Evolutionary conservation across 2,797 vertebrate genomes (phyloP), one percentile per base, ranked within the genome.

Genomic region (Zalophus californianus): DNA sequence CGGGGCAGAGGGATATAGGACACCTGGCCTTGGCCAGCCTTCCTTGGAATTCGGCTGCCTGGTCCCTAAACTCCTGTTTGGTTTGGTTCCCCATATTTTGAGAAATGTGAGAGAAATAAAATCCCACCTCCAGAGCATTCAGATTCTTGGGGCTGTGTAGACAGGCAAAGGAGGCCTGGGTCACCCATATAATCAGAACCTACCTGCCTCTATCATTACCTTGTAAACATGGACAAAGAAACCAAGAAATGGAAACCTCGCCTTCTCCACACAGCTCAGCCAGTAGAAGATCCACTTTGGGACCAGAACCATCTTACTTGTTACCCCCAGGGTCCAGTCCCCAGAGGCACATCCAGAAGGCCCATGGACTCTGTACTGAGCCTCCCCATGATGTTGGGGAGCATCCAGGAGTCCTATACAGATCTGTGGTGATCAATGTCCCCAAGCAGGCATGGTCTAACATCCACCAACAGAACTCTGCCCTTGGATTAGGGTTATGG

Each of bases 381-480:
- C 21, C 44, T 82, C 27, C 1, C 41, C 12, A 14, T 25, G 60
- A 25, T 18, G 62, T 18, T 3, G 13, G 2, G 21, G 44, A n/a
- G 25, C 54, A 52, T 5, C 41, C 48, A 70, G 16, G 60, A 62
- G 23, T 14, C 20, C 79, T 56, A 25, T 5, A 15, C 20, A 11
- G 35, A 83, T 35, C 38, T 54, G 20, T 8, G 15, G 35, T 87
- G 62, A 52, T 5, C 20, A 38, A 3, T 60, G 14, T 38, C 66
- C 70, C 77, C 72, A 91, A 60, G 13, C 2, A 35, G 66, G 32
- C 20, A 15, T 48, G 50, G 21, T 38, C n/a, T 44, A 50, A 68
- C 3, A 18, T 32, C n/a, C 2, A n/a, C 27, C 3, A 1, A 3
- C 1, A 16, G 58, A 21, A 68, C 41, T 35, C 62, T 48, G 2